Evolutionary conservation across 2,888 invertebrate genomes (phyloP), one percentile per base, ranked within the genome.

Genomic region (Mimas tiliae): DNA sequence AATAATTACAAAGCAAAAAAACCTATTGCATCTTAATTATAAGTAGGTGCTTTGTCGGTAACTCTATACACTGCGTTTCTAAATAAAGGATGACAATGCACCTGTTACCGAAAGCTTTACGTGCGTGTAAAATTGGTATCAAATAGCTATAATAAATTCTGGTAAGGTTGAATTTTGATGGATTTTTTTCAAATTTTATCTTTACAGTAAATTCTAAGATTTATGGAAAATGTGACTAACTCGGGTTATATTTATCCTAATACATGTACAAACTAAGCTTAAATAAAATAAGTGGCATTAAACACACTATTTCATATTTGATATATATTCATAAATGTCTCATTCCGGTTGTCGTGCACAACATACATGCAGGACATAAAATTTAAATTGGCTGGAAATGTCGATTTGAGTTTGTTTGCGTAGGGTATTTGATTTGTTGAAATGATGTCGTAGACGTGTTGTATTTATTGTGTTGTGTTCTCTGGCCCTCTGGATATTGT

Each of bases 401-500:
- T 86, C 84, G 86, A 86, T 87, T 83, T 83, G 81, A 82, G 84
- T 87, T 84, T 86, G 88, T 89, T 89, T 87, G 86, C 84, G 82
- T 83, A 83, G 85, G 84, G 81, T 82, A 86, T 90, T 89, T 90
- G 89, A 89, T 88, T 89, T 87, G 89, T 89, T 85, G 86, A 85
- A 87, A 88, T 89, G 89, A 89, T 89, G 85, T 85, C 79, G 83
- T 79, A 79, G 85, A 83, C 83, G 81, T 84, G 87, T 85, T 85
- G 84, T 89, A 87, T 90, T 89, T 89, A 89, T 89, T 86, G 86
- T 86, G 83, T 84, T 81, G 82, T 85, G 85, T 86, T 86, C 85
- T 80, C 82, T 81, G 81, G 81, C 81, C 82, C 84, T 81, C 81
- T 90, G 88, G 87, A 90, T 91, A 92, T 92, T 92, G 93, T 91